Percentiles rank a stretch among this genome's conserved stretches.
phyloP scores from a whole-genome alignment of 2,113 vertebrate genomes.

The Saimiri boliviensis region DNA sequence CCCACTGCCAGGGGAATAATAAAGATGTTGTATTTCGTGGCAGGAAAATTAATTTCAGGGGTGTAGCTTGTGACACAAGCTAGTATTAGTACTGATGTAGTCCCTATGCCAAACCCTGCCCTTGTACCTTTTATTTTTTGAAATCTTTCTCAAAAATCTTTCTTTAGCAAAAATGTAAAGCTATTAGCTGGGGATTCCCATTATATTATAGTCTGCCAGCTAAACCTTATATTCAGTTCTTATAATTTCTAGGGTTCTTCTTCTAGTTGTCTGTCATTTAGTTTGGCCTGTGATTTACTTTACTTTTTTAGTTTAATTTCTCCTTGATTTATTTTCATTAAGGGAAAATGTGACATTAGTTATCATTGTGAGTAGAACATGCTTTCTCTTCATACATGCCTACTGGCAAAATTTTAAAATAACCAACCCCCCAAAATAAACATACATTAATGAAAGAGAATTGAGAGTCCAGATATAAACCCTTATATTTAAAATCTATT shows the following conservation, averaged over 20 bases:
- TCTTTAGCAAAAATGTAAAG: neutral
- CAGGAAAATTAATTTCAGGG: conserved; percentile 47
- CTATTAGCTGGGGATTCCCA: neutral
- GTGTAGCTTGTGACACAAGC: neutral
- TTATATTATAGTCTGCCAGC: neutral
- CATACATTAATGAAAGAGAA: neutral
- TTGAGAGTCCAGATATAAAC: neutral
- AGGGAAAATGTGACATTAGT: neutral
- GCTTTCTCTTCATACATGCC: neutral
- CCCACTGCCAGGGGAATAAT: neutral
- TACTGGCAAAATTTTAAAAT: neutral
- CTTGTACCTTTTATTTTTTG: neutral
- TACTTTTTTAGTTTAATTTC: neutral
- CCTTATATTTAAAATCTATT: neutral
- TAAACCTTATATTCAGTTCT: neutral
- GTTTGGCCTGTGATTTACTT: neutral
- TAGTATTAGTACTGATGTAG: neutral
- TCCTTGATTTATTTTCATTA: neutral
- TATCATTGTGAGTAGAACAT: neutral
- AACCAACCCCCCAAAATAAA: neutral
- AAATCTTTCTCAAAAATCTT: neutral
- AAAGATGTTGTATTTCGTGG: neutral
- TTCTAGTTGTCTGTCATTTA: neutral
- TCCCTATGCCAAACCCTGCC: neutral
- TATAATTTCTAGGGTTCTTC: neutral